Evolutionary conservation across 1,140 invertebrate species (phyloP), one percentile per base, ranked within the genome.

Genomic region (Eupeodes corollae): DNA sequence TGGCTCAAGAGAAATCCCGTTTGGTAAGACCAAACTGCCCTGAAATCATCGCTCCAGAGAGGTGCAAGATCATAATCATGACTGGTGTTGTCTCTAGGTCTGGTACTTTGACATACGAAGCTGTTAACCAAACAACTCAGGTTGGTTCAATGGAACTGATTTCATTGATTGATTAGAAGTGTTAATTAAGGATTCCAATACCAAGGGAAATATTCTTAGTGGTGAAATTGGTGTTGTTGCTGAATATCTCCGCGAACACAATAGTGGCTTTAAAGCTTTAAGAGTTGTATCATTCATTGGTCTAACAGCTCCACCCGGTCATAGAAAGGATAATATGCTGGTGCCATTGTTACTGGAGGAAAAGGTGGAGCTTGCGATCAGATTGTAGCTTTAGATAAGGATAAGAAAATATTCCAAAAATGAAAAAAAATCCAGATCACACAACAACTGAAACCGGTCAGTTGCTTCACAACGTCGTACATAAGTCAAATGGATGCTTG

Each of bases 1-100:
- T 86, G 0, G 73, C 82, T 43, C 95, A 99, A 72, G 83, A 79
- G 60, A 97, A 96, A 69, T 91, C 86, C 1, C 79, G 95, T 50
- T 75, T 99, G 10, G 82, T 99, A 59, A 96, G 96, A 1, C 96
- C 95, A 30, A 99, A 99, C 68, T 99, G 95, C 70, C 96, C 96
- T 33, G 96, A 96, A 52, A 93, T 99, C 57, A 99, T 99, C 65
- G 90, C 87, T n/a, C 87, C 89, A 3, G 86, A 86, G 55, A 73
- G 92, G 77, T 99, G 96, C 70, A 99, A 99, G 78, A 99, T 99
- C 69, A 96, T 96, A 46, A 99, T 99, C 55, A 99, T 99, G 96
- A 83, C 97, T 56, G 94, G 95, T 52, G 92, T 99, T 54, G 96
- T 99, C 2, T 98, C 94, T 11, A 79, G 96, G 52, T 99, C 96